A percentile compares a stretch with the other conserved stretches of the same genome.
Conservation (phyloP, 2,113 vertebrate species). For the Strix uralensis region DNA sequence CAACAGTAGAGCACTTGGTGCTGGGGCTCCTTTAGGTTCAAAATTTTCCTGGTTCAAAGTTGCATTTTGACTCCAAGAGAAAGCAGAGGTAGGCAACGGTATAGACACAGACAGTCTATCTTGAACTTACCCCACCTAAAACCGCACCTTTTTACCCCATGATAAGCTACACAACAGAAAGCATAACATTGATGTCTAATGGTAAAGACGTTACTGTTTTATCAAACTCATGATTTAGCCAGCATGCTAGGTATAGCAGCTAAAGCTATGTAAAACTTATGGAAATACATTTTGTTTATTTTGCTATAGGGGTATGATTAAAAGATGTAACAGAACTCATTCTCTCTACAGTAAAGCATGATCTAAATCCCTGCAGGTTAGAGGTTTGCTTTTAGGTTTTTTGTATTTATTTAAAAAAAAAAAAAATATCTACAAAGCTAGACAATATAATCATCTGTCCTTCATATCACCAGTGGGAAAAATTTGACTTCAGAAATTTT, state of each 20-base stretch:
- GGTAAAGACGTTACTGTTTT: neutral
- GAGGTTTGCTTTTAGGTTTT: neutral
- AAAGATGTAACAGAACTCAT: neutral
- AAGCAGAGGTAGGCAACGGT: neutral
- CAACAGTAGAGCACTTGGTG: neutral
- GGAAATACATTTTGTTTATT: neutral
- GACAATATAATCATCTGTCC: neutral
- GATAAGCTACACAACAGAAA: neutral
- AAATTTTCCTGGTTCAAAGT: neutral
- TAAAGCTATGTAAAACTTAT: neutral
- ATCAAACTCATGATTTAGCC: neutral
- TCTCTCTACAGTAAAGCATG: neutral
- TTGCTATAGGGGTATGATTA: neutral
- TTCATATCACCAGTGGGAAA: neutral
- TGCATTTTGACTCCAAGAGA: neutral
- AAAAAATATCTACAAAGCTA: neutral
- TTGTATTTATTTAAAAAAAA: neutral
- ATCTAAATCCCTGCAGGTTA: neutral
- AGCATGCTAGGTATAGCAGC: neutral
- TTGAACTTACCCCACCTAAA: neutral
- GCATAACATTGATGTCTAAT: neutral
- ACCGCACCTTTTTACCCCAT: neutral
- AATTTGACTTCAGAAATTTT: neutral
- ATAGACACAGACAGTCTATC: neutral
- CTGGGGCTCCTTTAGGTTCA: neutral